These are phyloP conservation scores for Heliconius cydno DNA, from an alignment of 2,888 invertebrate genomes.

Conservation along the genomic window DNA sequence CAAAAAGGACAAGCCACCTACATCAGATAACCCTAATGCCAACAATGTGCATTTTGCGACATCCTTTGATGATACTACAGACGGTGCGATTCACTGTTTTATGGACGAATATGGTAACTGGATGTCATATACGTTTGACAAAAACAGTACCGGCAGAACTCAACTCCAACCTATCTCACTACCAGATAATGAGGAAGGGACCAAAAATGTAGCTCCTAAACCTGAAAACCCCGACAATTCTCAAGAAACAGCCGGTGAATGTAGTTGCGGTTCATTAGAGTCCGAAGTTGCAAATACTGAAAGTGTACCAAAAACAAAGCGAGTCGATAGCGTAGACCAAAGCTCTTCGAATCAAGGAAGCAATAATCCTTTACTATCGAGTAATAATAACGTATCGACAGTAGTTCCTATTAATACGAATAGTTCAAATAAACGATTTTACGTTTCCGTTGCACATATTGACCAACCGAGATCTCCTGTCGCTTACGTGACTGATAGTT, in stretches of 20 bases:
- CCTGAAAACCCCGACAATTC: conserved; percentile 70
- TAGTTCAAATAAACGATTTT: conserved; percentile 73
- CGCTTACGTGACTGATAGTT: conserved; percentile 77
- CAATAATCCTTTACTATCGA: conserved; percentile 76
- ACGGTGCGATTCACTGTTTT: conserved; percentile 93
- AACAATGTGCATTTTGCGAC: conserved; percentile 87
- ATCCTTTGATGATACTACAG: conserved; percentile 91
- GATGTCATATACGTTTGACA: conserved; percentile 92
- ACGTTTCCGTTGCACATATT: conserved; percentile 68
- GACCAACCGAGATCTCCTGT: conserved; percentile 78
- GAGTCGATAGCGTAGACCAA: conserved; percentile 75
- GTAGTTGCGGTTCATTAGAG: conserved; percentile 79
- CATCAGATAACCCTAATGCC: conserved; percentile 62
- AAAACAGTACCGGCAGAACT: conserved; percentile 85
- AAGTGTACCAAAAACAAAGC: conserved; percentile 67
- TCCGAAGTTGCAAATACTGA: conserved; percentile 75
- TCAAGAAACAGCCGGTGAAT: conserved; percentile 73
- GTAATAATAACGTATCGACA: conserved; percentile 75
- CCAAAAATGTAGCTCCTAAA: conserved; percentile 62
- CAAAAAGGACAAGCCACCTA: conserved; percentile 65
- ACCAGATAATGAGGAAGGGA: conserved; percentile 67
- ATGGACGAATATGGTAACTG: conserved; percentile 94
- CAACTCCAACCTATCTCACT: conserved; percentile 73
- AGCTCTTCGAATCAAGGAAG: conserved; percentile 81
- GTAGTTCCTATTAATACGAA: conserved; percentile 77